Evolutionary conservation across 2,113 vertebrate species (phyloP), one percentile per base, ranked within the genome.

Genomic region (Mobula hypostoma): DNA sequence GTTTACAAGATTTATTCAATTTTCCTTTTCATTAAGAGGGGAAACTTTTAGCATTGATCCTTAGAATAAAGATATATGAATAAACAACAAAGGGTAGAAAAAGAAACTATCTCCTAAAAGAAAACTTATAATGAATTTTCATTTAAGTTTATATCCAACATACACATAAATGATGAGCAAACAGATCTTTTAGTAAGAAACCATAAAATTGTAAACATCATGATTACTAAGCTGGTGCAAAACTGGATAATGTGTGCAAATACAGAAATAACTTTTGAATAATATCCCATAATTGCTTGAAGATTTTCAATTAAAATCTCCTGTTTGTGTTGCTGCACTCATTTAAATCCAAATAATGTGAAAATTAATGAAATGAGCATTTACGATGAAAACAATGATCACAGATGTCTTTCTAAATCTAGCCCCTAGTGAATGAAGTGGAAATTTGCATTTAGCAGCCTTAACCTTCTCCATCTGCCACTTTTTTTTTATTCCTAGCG

Each of bases 311-410:
- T 93, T 72, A 74, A 56, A 93, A 93, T 74, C 12, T 93, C 68
- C 66, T 21, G 24, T 21, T 87, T 87, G 56, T 21, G 21, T 32
- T 68, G 66, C 87, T 90, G 19, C 8, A 66, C 63, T 32, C 63
- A 19, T 17, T 40, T 92, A 92, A 92, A 32, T 92, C 61, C 66
- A 92, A 68, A 68, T 68, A 92, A 92, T 40, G 66, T 72, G 88
- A 92, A 92, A 92, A 72, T 93, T 48, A 93, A 66, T 88, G 85
- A 66, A 88, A 93, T 74, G 90, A 93, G 68, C 21, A 72, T 93
- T 93, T 74, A 93, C 48, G 70, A 48, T 93, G 36, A 93, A 93
- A 66, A 63, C 85, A 66, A 66, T 61, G 29, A 63, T 88, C 58
- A 88, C 58, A 88, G 85, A 66, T 66, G 85, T 12, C 85, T 88